Evolutionary conservation across 92 coral and sea anemone species (phyloP).

Genomic region (Epizoanthus stellaris): DNA sequence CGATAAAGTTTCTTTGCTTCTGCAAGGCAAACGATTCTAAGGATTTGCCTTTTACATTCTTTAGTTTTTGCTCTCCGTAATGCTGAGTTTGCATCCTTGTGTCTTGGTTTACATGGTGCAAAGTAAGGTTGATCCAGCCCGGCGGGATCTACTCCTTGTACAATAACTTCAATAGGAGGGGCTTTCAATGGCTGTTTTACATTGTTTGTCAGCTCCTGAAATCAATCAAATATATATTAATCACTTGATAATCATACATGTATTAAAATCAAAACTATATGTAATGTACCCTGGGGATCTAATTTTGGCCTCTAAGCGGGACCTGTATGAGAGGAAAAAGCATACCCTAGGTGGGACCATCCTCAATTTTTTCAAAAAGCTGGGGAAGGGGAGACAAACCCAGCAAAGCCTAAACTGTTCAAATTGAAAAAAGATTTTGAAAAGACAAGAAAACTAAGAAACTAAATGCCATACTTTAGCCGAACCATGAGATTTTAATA

Average conservation of each 20-base stretch:
- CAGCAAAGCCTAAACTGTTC: no score
- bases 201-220: slow-evolving; percentile 30
- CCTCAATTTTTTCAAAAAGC: no score
- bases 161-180: slow-evolving; percentile 13
- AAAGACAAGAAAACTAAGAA: no score
- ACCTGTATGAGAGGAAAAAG: no score
- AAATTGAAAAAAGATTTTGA: no score
- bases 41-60: slow-evolving; percentile 79
- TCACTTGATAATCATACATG: neutral
- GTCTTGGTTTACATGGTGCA: slow-evolving; percentile 76
- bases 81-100: slow-evolving; percentile 94
- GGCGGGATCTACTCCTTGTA: slow-evolving; percentile 18
- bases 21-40: slow-evolving; percentile 83
- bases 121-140: slow-evolving; percentile 61
- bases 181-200: slow-evolving; percentile 29
- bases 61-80: slow-evolving; percentile 81
- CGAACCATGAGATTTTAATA: no score
- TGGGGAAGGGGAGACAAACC: no score
- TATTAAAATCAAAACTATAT: no score
- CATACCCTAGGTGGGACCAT: no score
- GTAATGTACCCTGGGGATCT: no score
- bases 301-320: no score
- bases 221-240: neutral
- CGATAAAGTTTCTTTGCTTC: slow-evolving; percentile 82
- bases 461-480: no score